Evolutionary conservation across 2,797 vertebrate genomes (phyloP).

Genomic region (Anguilla pacifica): DNA sequence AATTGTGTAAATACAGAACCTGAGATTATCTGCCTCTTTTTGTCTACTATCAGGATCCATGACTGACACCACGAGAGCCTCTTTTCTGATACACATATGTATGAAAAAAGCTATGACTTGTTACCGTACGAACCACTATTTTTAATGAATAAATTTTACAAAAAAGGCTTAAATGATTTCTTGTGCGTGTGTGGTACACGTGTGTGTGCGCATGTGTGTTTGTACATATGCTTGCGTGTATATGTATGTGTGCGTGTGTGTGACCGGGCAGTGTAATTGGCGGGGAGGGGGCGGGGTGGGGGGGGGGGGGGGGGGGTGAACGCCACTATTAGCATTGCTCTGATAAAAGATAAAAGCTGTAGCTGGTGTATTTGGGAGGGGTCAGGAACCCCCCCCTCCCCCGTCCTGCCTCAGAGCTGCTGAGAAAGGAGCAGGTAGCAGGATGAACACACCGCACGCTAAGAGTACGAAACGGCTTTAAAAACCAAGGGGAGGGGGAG

Average conservation of each 20-base stretch:
- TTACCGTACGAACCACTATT: conserved; percentile 14
- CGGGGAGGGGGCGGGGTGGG: no score
- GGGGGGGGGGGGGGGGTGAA: no score
- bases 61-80: conserved; percentile 16
- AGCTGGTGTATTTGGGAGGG: no score
- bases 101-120: neutral
- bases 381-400: no score
- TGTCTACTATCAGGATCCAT: neutral
- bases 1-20: conserved; percentile 8
- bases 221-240: neutral
- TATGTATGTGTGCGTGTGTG: neutral
- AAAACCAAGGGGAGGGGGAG: no score
- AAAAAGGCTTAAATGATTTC: neutral
- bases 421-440: no score
- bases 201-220: neutral
- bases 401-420: no score
- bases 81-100: neutral
- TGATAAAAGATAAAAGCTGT: no score
- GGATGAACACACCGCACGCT: no score
- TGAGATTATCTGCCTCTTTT: neutral
- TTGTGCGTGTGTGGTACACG: neutral
- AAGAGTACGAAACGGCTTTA: no score
- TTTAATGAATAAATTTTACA: conserved; percentile 6
- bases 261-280: neutral
- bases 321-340: no score